Conservation (phyloP, 2,113 vertebrate genomes). For the Nycticorax nycticorax region DNA sequence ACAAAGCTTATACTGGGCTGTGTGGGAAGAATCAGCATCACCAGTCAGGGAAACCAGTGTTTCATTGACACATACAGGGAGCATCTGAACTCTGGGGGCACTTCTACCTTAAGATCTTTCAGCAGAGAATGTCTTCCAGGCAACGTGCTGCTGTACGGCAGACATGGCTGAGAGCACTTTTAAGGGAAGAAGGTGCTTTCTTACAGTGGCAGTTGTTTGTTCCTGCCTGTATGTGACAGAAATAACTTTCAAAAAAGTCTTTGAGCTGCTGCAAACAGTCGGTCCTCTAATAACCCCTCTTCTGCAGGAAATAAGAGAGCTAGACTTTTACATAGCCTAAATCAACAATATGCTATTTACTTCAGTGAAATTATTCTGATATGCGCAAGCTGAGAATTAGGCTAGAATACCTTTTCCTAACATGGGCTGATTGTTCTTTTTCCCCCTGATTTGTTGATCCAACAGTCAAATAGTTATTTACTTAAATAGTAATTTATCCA, state of each 20-base stretch:
- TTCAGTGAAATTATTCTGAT: background rate
- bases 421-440: background rate
- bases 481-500: slow-evolving; percentile 27
- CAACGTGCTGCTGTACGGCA: background rate
- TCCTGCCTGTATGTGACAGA: background rate
- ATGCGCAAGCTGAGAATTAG: background rate
- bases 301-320: background rate
- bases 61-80: background rate
- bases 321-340: background rate
- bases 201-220: background rate
- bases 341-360: background rate
- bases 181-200: background rate
- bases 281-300: background rate
- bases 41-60: background rate
- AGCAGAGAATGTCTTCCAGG: background rate
- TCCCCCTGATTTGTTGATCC: slow-evolving; percentile 43
- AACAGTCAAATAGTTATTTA: slow-evolving; percentile 40
- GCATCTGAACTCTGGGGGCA: background rate
- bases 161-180: background rate
- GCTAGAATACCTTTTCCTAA: background rate
- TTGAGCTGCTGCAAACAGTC: background rate
- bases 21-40: background rate
- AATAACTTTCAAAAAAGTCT: background rate
- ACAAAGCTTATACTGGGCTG: background rate
- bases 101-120: background rate